Evolutionary conservation across 1,140 invertebrate genomes (phyloP).

Genomic region (Parapsyche elsis): DNA sequence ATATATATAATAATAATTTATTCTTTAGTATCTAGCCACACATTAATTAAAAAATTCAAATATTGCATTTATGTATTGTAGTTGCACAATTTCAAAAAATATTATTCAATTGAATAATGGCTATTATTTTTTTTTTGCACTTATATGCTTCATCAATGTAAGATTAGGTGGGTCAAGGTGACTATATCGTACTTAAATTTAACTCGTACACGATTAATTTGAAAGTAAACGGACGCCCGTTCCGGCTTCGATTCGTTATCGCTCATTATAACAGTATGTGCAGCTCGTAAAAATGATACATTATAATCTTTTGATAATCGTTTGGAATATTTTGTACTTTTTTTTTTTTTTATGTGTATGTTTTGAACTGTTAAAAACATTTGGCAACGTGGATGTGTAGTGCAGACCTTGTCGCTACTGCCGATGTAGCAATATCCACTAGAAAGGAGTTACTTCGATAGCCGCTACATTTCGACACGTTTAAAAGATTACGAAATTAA

Average conservation of each 20-base stretch:
- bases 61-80: too few species aligned
- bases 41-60: too few species aligned
- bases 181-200: background rate
- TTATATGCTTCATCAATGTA: conserved; percentile 10
- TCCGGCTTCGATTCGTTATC: too few species aligned
- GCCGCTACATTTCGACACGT: background rate
- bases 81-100: too few species aligned
- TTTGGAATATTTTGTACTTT: too few species aligned
- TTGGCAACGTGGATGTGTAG: background rate
- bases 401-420: conserved; percentile 3
- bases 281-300: too few species aligned
- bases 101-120: background rate
- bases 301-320: too few species aligned
- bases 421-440: background rate
- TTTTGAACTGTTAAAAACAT: too few species aligned
- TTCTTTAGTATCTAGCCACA: too few species aligned
- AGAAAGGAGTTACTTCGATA: conserved; percentile 7
- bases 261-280: too few species aligned
- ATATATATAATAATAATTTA: too few species aligned
- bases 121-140: conserved; percentile 8
- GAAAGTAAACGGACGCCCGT: background rate
- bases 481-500: conserved; percentile 5
- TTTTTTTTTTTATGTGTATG: too few species aligned
- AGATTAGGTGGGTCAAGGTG: conserved; percentile 16
- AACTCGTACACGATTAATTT: background rate